Base-by-base conservation (phyloP, 2,888 invertebrate genomes). In the Ornithoptera priamus region DNA sequence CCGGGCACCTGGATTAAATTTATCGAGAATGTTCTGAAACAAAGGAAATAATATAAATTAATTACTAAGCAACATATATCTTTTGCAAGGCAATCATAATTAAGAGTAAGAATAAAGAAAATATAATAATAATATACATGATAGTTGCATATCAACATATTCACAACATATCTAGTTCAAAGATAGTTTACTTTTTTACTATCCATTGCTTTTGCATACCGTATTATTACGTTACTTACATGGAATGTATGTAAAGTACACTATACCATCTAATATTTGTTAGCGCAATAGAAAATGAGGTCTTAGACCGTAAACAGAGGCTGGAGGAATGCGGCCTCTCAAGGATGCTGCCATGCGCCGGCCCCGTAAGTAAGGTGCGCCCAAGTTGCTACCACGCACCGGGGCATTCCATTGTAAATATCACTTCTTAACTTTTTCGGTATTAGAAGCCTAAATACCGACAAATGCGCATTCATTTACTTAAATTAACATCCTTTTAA, bases 21-120 rank as follows among this genome's bases (percentile, higher is more conserved):
- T 98, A 88, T 98, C 98, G 94, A 98, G 94, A 90, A 98, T 97
- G 88, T 98, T 98, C 98, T 97, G 95, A 77, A 96, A 96, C 89
- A 93, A 93, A 82, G 71, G 79, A 79, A 78, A 6, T 46, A 46
- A 46, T 15, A 46, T 46, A 3, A 46, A 1, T 20, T 17, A 58
- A 17, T 62, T 57, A 61, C 20, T 62, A 2, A 24, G n/a, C 36
- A 42, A 42, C 2, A 53, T 53, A 53, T 18, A 53, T n/a, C 3
- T n/a, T 53, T 53, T 53, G n/a, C 5, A n/a, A 53, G 4, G 46
- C 15, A 46, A 46, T 46, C 2, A 46, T 46, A 53, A n/a, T 53
- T 53, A 4, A 3, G n/a, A 6, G 53, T 53, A 50, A 18, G 17
- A 50, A 50, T 50, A 22, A 50, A 6, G n/a, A 50, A 50, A 18